Evolutionary conservation across 2,113 vertebrate genomes (phyloP).

Genomic region (Ochotona curzoniae): DNA sequence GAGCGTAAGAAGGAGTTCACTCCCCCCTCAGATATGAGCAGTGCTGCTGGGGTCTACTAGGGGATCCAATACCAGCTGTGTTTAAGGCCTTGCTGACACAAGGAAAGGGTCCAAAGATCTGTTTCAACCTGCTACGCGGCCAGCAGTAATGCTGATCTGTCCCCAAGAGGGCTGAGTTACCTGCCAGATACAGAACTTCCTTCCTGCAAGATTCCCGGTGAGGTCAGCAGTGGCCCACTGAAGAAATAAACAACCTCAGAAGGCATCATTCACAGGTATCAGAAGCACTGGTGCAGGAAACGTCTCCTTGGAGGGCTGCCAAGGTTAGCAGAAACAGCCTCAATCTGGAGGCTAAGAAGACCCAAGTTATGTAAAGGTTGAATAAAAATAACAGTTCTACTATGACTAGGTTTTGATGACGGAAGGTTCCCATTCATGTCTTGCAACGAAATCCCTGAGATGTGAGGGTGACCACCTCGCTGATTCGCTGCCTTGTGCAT

Average conservation of each 20-base stretch:
- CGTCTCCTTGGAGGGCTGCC: not conserved
- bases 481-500: not conserved
- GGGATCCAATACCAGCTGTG: not conserved
- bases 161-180: not conserved
- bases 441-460: not conserved
- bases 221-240: not conserved
- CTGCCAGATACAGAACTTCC: not conserved
- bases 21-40: not conserved
- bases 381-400: slow-evolving; percentile 47
- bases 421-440: slow-evolving; percentile 10
- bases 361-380: slow-evolving; percentile 16
- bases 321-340: not conserved
- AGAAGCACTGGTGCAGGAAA: not conserved
- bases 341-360: slow-evolving; percentile 36
- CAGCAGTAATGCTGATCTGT: not conserved
- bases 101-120: not conserved
- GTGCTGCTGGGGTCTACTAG: not conserved
- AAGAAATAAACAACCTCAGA: not conserved
- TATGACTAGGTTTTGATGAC: slow-evolving; percentile 21
- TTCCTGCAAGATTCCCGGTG: not conserved
- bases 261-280: not conserved
- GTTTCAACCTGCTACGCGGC: slow-evolving; percentile 32
- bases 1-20: not conserved
- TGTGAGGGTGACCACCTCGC: not conserved
- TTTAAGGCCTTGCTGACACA: not conserved